These are phyloP conservation scores for Acrobasis suavella DNA, from an alignment of 2,888 invertebrate genomes.

Conservation along the genomic window DNA sequence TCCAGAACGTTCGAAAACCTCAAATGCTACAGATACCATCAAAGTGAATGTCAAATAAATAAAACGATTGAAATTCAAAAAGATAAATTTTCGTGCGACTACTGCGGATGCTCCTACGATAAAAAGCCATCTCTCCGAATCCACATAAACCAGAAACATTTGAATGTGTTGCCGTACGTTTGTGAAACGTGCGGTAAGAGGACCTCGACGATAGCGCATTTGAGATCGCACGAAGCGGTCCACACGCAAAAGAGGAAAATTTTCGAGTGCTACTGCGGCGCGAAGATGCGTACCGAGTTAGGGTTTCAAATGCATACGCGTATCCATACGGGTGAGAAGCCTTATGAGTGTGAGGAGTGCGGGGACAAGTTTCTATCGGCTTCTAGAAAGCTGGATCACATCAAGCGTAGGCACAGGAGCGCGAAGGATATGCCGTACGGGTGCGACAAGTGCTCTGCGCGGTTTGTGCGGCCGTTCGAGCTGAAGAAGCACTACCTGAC, in stretches of 20 bases:
- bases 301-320: slow-evolving; percentile 62
- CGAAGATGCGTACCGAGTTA: slow-evolving; percentile 55
- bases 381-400: slow-evolving; percentile 64
- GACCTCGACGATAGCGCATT: slow-evolving; percentile 59
- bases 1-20: slow-evolving; percentile 57
- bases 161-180: slow-evolving; percentile 58
- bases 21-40: slow-evolving; percentile 60
- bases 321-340: slow-evolving; percentile 64
- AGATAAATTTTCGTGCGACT: slow-evolving; percentile 52
- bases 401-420: slow-evolving; percentile 61
- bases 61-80: slow-evolving; percentile 22
- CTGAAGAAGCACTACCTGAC: slow-evolving; percentile 61
- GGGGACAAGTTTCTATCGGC: slow-evolving; percentile 66
- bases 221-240: slow-evolving; percentile 55
- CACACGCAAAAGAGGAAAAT: slow-evolving; percentile 53
- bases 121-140: slow-evolving; percentile 64
- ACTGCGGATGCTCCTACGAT: slow-evolving; percentile 59
- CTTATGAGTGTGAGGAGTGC: slow-evolving; percentile 61
- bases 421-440: slow-evolving; percentile 54
- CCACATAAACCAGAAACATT: slow-evolving; percentile 68
- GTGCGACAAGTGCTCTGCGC: slow-evolving; percentile 59
- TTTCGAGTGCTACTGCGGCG: slow-evolving; percentile 60
- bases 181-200: slow-evolving; percentile 66
- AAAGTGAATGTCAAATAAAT: slow-evolving; percentile 42
- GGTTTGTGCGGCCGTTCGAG: slow-evolving; percentile 66